Percentiles rank a stretch among this genome's conserved stretches.
Conservation (phyloP, 2,797 vertebrate genomes). For the Brachymystax lenok region DNA sequence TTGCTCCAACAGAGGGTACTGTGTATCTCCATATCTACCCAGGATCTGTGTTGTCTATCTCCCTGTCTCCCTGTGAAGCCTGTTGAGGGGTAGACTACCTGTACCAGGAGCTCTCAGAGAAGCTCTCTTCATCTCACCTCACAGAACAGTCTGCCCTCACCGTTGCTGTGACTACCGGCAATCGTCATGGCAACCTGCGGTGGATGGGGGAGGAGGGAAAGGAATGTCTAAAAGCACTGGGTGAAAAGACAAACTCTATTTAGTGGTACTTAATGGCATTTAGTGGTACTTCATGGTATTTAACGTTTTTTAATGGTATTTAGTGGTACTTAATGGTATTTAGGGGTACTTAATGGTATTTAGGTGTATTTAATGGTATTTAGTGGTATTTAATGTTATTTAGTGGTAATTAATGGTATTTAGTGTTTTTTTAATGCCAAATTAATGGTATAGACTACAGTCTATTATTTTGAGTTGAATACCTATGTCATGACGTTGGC, state of each 20-base stretch:
- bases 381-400: too few relatives aligned
- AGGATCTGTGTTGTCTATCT: not conserved
- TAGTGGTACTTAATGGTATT: too few relatives aligned
- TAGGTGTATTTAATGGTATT: too few relatives aligned
- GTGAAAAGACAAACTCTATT: not conserved
- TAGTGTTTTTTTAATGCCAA: not conserved
- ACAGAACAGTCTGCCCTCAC: conserved; percentile 29
- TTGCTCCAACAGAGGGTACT: conserved; percentile 8
- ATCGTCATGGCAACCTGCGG: conserved; percentile 40
- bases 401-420: too few relatives aligned
- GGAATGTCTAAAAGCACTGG: too few relatives aligned
- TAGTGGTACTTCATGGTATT: not conserved
- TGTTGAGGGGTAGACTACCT: not conserved
- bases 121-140: conserved; percentile 19
- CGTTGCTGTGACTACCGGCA: conserved; percentile 44
- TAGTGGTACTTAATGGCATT: too few relatives aligned
- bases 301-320: too few relatives aligned
- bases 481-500: not conserved
- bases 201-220: conserved; percentile 13
- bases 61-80: not conserved
- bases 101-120: not conserved
- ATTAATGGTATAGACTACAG: not conserved
- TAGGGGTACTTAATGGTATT: too few relatives aligned
- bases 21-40: not conserved
- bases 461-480: not conserved